phyloP scores from a whole-genome alignment of 2,113 vertebrate genomes.

The Pomatorhinus ruficollis region DNA sequence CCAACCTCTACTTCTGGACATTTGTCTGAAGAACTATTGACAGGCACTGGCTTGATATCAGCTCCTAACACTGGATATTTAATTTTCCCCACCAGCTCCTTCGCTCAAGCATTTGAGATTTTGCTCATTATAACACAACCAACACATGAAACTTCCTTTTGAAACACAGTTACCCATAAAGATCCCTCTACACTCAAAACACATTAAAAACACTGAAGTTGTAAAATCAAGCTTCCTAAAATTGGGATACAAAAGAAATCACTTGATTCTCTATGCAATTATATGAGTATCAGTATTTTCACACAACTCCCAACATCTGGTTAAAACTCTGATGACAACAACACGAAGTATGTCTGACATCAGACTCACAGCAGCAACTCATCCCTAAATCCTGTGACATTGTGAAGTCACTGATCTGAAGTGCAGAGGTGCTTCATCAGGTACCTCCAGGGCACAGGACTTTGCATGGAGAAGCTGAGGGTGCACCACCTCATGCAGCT shows the following conservation, averaged over 20 bases:
- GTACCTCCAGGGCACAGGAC: not conserved
- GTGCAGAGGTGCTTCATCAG: not conserved
- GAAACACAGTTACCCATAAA: not conserved
- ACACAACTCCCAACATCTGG: not conserved
- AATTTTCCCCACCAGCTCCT: fast-evolving
- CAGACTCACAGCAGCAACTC: too few relatives aligned
- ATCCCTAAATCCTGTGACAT: not conserved
- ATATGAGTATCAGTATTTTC: not conserved
- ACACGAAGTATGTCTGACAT: not conserved
- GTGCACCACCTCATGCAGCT: not conserved
- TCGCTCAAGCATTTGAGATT: not conserved
- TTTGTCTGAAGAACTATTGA: not conserved
- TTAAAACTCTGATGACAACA: not conserved
- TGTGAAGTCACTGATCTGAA: not conserved
- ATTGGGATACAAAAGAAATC: not conserved
- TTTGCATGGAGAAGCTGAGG: fast-evolving
- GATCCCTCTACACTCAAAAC: not conserved
- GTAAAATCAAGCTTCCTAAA: not conserved
- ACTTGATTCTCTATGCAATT: not conserved
- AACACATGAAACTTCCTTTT: not conserved
- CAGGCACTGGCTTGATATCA: not conserved
- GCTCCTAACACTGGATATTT: not conserved
- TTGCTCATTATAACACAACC: not conserved
- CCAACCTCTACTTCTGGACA: not conserved
- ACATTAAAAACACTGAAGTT: fast-evolving